phyloP scores from a whole-genome alignment of 2,113 vertebrate genomes.

The Phrynosoma platyrhinos region DNA sequence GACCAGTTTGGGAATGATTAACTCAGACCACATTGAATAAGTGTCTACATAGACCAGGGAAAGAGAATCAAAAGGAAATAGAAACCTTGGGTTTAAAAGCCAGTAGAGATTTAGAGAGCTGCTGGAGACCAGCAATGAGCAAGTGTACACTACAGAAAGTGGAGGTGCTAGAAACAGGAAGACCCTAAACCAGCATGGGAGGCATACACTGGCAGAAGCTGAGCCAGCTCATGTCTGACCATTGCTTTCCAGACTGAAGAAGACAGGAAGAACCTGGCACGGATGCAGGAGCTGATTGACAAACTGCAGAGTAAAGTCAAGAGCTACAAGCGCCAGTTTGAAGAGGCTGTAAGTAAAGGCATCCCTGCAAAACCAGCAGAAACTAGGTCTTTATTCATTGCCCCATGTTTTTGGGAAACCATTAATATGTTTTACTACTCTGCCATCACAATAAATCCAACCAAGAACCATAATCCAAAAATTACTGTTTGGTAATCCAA shows the following conservation, averaged over 20 bases:
- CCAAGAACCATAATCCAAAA: neutral
- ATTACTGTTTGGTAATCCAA: neutral
- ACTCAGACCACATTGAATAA: neutral
- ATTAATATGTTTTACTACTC: neutral
- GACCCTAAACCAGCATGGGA: neutral
- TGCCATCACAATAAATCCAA: neutral
- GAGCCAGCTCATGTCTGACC: neutral
- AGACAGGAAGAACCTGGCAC: conserved; percentile 89
- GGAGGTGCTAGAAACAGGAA: neutral
- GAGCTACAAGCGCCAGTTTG: conserved; percentile 93
- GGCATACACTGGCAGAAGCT: neutral
- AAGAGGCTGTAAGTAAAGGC: conserved; percentile 84
- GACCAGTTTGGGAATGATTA: neutral
- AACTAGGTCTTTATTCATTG: neutral
- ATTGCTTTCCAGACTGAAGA: conserved; percentile 83
- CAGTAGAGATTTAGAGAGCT: neutral
- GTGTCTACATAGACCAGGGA: neutral
- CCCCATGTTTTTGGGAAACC: neutral
- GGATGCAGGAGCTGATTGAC: conserved; percentile 94
- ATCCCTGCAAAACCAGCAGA: neutral
- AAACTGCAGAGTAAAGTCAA: conserved; percentile 95
- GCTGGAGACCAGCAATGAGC: too few species aligned
- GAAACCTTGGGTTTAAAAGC: too few species aligned
- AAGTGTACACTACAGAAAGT: neutral
- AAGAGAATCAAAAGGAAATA: neutral